A percentile compares a stretch with the other conserved stretches of the same genome.
Conservation (phyloP, 2,797 vertebrate genomes). For the Aphelocoma californica region DNA sequence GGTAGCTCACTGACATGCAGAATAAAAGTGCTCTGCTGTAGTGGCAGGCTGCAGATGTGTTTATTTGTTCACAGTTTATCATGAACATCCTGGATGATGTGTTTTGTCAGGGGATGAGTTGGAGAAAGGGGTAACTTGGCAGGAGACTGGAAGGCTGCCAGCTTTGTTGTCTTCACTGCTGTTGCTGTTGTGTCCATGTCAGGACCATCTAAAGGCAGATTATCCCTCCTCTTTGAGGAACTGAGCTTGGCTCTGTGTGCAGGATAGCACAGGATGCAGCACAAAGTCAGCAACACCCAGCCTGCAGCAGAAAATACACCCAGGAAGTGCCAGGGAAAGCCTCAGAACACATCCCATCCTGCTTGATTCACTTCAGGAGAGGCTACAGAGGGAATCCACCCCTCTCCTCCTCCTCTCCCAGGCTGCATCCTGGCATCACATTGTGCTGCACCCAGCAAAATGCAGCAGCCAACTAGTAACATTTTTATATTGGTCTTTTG, state of each 20-base stretch:
- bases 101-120: conserved; percentile 12
- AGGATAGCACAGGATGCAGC: not conserved
- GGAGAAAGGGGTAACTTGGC: conserved; percentile 13
- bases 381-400: not conserved
- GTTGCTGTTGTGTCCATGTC: not conserved
- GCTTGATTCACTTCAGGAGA: not conserved
- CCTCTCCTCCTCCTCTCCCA: not conserved
- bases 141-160: conserved; percentile 30
- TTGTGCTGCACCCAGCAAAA: not conserved
- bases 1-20: not conserved
- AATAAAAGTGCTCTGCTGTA: not conserved
- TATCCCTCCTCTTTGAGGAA: not conserved
- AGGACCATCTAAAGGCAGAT: not conserved
- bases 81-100: not conserved
- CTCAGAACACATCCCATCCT: not conserved
- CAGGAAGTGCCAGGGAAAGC: not conserved
- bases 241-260: not conserved
- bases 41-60: not conserved
- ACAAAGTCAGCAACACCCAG: not conserved
- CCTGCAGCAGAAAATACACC: not conserved
- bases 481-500: not conserved
- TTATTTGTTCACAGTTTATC: conserved; percentile 43
- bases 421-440: not conserved
- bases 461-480: not conserved
- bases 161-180: not conserved